Conservation (phyloP, 2,888 invertebrate species). For the Microctonus aethiopoides region DNA sequence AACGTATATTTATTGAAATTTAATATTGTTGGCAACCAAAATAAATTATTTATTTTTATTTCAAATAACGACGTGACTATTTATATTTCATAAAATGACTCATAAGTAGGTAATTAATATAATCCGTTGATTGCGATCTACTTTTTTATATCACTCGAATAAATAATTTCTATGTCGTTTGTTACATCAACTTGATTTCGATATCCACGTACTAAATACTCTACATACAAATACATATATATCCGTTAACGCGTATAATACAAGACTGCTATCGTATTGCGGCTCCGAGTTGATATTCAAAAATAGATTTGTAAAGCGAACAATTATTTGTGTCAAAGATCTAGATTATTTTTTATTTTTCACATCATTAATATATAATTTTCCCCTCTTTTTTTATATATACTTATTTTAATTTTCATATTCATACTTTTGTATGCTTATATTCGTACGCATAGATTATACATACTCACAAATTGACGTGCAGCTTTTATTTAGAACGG, state of each 20-base stretch:
- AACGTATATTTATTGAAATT: too few relatives aligned
- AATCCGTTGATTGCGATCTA: background rate
- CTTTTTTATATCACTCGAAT: background rate
- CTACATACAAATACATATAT: background rate
- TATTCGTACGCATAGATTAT: background rate
- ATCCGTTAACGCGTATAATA: background rate
- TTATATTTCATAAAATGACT: too few relatives aligned
- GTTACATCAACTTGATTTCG: slow-evolving; percentile 11
- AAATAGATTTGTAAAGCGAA: slow-evolving; percentile 27
- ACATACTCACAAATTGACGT: slow-evolving; percentile 8
- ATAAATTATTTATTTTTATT: too few relatives aligned
- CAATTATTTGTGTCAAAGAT: slow-evolving; percentile 31
- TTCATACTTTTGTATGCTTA: background rate
- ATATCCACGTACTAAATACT: slow-evolving; percentile 2
- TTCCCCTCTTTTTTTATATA: background rate
- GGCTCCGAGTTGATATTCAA: slow-evolving; percentile 15
- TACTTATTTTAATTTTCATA: background rate
- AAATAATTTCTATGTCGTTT: background rate
- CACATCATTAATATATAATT: background rate
- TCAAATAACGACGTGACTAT: too few relatives aligned
- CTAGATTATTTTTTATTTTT: slow-evolving; percentile 16
- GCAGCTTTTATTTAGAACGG: slow-evolving; percentile 2
- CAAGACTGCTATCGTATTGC: slow-evolving; percentile 21
- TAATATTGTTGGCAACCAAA: too few relatives aligned
- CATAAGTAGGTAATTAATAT: background rate